A percentile compares a stretch with the other conserved stretches of the same genome.
phyloP scores from a whole-genome alignment of 2,113 vertebrate genomes.

The Polypterus bichir region DNA sequence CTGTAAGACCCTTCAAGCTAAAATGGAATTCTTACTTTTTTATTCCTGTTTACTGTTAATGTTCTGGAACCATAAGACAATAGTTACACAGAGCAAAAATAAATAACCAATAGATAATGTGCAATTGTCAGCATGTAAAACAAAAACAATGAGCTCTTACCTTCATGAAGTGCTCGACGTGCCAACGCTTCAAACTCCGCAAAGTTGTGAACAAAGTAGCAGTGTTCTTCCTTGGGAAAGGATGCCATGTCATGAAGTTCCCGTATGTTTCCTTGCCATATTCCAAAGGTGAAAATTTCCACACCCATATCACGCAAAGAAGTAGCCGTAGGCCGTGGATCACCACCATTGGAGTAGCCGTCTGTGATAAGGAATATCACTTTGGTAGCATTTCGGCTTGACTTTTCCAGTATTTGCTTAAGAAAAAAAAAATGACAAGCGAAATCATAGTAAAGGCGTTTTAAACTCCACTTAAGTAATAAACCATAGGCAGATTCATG shows the following conservation, averaged over 20 bases:
- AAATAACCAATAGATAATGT: neutral
- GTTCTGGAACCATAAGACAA: neutral
- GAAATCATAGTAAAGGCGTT: neutral
- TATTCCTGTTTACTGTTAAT: neutral
- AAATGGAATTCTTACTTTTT: no score
- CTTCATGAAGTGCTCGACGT: conserved; percentile 86
- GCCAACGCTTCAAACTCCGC: conserved; percentile 91
- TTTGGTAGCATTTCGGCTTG: conserved; percentile 74
- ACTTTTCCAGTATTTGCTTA: conserved; percentile 87
- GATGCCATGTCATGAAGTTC: conserved; percentile 96
- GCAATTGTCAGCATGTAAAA: neutral
- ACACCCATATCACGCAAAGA: conserved; percentile 74
- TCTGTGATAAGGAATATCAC: conserved; percentile 96
- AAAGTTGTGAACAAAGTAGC: conserved; percentile 90
- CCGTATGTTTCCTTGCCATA: conserved; percentile 93
- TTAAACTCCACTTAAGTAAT: no score
- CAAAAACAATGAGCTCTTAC: conserved; percentile 36
- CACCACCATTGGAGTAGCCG: conserved; percentile 92
- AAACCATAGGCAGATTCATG: no score
- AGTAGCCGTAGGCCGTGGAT: conserved; percentile 80
- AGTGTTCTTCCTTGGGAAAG: conserved; percentile 85
- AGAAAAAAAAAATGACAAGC: conserved; percentile 15
- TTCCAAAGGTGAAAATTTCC: conserved; percentile 94
- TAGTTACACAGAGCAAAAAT: neutral
- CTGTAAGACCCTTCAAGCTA: no score